A percentile compares a stretch with the other conserved stretches of the same genome.
phyloP scores from a whole-genome alignment of 2,888 invertebrate species.

The Apodemia hepburni region DNA sequence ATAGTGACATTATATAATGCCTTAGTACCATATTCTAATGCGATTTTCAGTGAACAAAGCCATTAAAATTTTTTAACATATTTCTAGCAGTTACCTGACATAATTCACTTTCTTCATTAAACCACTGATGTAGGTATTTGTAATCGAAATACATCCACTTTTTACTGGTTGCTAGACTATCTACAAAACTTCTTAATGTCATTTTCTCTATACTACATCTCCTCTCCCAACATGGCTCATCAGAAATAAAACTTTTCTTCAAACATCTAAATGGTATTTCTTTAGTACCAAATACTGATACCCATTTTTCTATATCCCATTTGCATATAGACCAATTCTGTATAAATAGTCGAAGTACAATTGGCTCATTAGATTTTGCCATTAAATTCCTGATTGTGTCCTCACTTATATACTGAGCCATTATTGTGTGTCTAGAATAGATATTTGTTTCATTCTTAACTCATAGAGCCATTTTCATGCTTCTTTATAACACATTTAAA shows the following conservation, averaged over 20 bases:
- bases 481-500: neutral
- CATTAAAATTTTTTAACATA: too few species aligned
- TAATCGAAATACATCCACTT: constrained; percentile 93
- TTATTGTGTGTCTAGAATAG: constrained; percentile 27
- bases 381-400: constrained; percentile 47
- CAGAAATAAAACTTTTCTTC: constrained; percentile 55
- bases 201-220: constrained; percentile 80
- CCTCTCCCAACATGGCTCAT: constrained; percentile 90
- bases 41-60: too few species aligned
- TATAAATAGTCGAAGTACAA: constrained; percentile 76
- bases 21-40: too few species aligned
- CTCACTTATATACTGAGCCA: constrained; percentile 47
- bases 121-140: constrained; percentile 87
- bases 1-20: too few species aligned
- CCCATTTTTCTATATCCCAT: constrained; percentile 83
- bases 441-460: neutral
- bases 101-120: constrained; percentile 77
- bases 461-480: neutral
- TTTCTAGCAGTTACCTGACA: constrained; percentile 61
- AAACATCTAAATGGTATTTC: constrained; percentile 79
- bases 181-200: constrained; percentile 83
- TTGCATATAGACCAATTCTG: constrained; percentile 78
- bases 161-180: constrained; percentile 48
- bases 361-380: constrained; percentile 56
- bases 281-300: constrained; percentile 73